Percentiles rank a stretch among this genome's conserved stretches.
phyloP scores from a whole-genome alignment of 2,797 vertebrate genomes.

The Sebastes matsubarae region DNA sequence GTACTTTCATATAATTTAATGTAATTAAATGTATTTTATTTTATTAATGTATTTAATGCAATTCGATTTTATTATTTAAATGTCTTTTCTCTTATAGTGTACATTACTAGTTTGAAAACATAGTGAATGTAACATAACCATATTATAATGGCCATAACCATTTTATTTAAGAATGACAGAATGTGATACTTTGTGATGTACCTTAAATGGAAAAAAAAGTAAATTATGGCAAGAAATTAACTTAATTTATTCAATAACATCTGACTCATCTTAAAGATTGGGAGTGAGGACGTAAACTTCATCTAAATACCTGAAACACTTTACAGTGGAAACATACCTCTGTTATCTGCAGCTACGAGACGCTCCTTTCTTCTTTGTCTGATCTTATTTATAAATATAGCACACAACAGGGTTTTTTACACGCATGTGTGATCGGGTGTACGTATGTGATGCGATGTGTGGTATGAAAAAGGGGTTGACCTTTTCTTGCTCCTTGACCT shows the following conservation, averaged over 20 bases:
- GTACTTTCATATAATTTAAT: neutral
- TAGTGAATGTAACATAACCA: neutral
- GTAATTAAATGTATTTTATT: neutral
- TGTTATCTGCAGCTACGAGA: constrained; percentile 20
- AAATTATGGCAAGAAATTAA: neutral
- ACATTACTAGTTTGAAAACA: neutral
- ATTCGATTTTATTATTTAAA: neutral
- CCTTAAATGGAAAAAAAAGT: neutral
- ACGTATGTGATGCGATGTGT: neutral
- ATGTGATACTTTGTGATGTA: neutral
- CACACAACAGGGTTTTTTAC: neutral
- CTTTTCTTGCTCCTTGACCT: constrained; percentile 3
- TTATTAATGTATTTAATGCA: neutral
- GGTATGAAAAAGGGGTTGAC: constrained; percentile 17
- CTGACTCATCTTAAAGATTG: neutral
- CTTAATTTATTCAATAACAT: neutral
- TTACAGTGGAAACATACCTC: neutral
- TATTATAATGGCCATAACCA: neutral
- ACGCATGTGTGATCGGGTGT: neutral
- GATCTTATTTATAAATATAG: constrained; percentile 3
- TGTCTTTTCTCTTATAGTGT: neutral
- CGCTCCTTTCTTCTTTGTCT: constrained; percentile 1
- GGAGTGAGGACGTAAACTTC: neutral
- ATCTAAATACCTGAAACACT: constrained; percentile 3
- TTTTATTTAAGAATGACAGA: neutral